Conservation (phyloP, 1,140 invertebrate genomes). For the Linepithema humile region DNA sequence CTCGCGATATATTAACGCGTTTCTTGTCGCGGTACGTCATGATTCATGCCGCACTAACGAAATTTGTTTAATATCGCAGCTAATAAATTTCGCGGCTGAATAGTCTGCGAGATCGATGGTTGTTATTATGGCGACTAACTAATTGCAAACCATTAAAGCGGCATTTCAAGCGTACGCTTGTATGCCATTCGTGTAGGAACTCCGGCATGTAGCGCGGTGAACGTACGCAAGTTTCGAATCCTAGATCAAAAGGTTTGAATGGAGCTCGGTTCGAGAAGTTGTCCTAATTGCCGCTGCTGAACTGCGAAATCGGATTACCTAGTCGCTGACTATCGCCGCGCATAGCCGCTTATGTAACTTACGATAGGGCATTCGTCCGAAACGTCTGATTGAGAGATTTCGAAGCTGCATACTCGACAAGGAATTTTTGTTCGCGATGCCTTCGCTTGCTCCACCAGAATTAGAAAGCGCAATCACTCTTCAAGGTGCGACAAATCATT, state of each 20-base stretch:
- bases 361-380: background rate
- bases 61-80: slow-evolving; percentile 30
- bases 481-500: slow-evolving; percentile 26
- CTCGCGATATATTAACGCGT: background rate
- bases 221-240: background rate
- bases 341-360: background rate
- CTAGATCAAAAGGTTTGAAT: slow-evolving; percentile 50
- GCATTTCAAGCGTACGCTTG: background rate
- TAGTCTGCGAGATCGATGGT: background rate
- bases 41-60: background rate
- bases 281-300: slow-evolving; percentile 48
- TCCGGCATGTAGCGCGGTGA: background rate
- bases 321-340: slow-evolving; percentile 29
- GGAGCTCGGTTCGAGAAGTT: slow-evolving; percentile 2
- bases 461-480: slow-evolving; percentile 41
- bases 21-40: background rate
- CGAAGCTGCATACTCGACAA: background rate
- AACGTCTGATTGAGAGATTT: slow-evolving; percentile 13
- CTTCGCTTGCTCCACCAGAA: background rate
- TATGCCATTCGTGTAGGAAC: background rate
- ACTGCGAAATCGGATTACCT: slow-evolving; percentile 48
- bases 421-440: background rate
- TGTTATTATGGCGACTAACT: slow-evolving; percentile 4
- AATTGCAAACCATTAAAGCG: slow-evolving; percentile 13
- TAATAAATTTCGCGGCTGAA: slow-evolving; percentile 22